Evolutionary conservation across 2,113 vertebrate genomes (phyloP).

Genomic region (Trichechus manatus): DNA sequence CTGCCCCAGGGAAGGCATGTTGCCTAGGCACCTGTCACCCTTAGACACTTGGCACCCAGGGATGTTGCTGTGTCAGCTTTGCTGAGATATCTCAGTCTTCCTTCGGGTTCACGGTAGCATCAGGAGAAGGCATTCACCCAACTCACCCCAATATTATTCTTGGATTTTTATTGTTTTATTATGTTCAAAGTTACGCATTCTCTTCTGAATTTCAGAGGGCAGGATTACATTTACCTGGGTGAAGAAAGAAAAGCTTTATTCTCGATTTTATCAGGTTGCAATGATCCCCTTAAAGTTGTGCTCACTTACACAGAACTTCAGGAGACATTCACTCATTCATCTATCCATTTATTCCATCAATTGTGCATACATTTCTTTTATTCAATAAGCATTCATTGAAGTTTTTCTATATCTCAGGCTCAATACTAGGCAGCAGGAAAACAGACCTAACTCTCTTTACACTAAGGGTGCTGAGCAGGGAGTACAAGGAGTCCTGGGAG

Average conservation of each 20-base stretch:
- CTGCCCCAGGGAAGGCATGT: not conserved
- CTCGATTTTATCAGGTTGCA: not conserved
- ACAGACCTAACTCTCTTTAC: not conserved
- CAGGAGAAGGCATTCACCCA: not conserved
- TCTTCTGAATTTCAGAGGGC: not conserved
- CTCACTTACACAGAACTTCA: not conserved
- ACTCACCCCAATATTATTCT: not conserved
- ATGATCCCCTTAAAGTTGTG: not conserved
- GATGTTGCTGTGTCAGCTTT: not conserved
- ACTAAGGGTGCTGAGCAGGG: not conserved
- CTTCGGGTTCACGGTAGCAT: not conserved
- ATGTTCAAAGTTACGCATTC: slow-evolving; percentile 3
- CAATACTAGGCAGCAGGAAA: not conserved
- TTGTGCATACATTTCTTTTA: not conserved
- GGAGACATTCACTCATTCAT: not conserved
- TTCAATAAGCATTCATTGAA: not conserved
- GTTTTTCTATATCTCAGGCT: not conserved
- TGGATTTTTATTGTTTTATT: not conserved
- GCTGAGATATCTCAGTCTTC: not conserved
- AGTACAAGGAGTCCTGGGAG: not conserved
- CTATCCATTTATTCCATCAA: not conserved
- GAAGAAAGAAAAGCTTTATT: not conserved
- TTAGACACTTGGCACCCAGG: not conserved
- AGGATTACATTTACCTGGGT: not conserved
- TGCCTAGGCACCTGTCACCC: not conserved